Percentiles rank a stretch among this genome's conserved stretches.
phyloP scores from a whole-genome alignment of 2,113 vertebrate genomes.

The Cyprinodon variegatus region DNA sequence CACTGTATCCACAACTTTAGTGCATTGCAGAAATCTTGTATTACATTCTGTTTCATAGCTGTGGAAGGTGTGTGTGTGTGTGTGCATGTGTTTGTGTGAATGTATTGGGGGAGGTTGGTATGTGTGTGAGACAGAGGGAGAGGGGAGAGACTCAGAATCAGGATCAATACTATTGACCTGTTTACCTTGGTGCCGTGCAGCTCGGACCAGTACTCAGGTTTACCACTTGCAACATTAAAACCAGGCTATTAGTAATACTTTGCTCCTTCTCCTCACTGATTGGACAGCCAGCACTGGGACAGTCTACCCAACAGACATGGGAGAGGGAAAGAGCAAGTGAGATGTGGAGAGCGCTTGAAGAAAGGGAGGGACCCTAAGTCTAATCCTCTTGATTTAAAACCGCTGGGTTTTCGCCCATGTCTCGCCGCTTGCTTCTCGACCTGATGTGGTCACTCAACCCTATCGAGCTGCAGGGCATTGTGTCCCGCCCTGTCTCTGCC shows the following conservation, averaged over 20 bases:
- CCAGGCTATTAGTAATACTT: constrained; percentile 85
- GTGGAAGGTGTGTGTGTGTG: constrained; percentile 52
- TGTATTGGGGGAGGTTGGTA: not conserved
- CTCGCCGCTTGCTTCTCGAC: constrained; percentile 65
- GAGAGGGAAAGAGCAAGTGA: constrained; percentile 1
- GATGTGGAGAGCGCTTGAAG: constrained; percentile 21
- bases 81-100: constrained; percentile 10
- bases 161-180: constrained; percentile 87
- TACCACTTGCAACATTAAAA: constrained; percentile 85
- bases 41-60: constrained; percentile 77
- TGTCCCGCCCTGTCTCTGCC: constrained; percentile 62
- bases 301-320: constrained; percentile 44
- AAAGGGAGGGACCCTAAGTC: constrained; percentile 56
- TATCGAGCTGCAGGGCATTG: constrained; percentile 80
- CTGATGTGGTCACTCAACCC: constrained; percentile 81
- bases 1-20: constrained; percentile 50
- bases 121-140: constrained; percentile 28
- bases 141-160: constrained; percentile 66
- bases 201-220: constrained; percentile 70
- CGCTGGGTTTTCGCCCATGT: constrained; percentile 66
- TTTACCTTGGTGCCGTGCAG: constrained; percentile 81
- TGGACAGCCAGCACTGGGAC: constrained; percentile 53
- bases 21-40: constrained; percentile 75
- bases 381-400: constrained; percentile 76
- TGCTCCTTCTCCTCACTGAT: constrained; percentile 75